These are phyloP conservation scores for Fundulus diaphanus DNA, from an alignment of 2,797 vertebrate genomes.

Conservation along the genomic window DNA sequence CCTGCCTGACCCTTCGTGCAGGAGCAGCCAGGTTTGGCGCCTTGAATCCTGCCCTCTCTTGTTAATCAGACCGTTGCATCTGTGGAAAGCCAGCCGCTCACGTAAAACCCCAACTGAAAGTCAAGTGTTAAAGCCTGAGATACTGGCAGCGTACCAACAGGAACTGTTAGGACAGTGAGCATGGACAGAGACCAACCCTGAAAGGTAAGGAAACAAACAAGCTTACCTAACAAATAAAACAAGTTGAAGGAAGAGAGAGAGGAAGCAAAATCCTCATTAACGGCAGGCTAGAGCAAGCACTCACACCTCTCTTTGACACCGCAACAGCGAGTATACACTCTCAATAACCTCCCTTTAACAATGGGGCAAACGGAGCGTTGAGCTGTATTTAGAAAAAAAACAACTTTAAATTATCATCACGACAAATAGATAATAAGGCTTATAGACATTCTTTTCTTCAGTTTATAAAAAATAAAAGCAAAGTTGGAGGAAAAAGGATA, in stretches of 20 bases:
- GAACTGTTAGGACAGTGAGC: conserved; percentile 33
- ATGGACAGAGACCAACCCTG: conserved; percentile 20
- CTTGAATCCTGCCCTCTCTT: conserved; percentile 38
- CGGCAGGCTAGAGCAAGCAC: conserved; percentile 24
- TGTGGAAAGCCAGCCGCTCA: conserved; percentile 25
- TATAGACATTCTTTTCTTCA: conserved; percentile 48
- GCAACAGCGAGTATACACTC: conserved; percentile 5
- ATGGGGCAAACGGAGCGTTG: conserved; percentile 28
- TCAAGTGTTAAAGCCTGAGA: conserved; percentile 23
- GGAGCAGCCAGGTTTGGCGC: conserved; percentile 29
- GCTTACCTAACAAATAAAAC: conserved; percentile 26
- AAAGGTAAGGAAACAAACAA: conserved; percentile 49
- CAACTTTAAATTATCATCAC: conserved; percentile 62
- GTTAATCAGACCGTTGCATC: conserved; percentile 61
- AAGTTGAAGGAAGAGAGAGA: conserved; percentile 37
- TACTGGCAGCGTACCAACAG: conserved; percentile 54
- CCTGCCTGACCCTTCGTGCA: conserved; percentile 18
- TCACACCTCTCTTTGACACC: conserved; percentile 22
- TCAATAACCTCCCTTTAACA: conserved; percentile 51
- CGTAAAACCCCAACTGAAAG: conserved; percentile 51
- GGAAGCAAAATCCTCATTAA: conserved; percentile 35
- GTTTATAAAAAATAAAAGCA: conserved; percentile 60
- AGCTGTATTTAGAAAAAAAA: conserved; percentile 41
- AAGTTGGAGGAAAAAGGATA: conserved; percentile 45
- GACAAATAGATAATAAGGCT: conserved; percentile 60